Evolutionary conservation across 1,140 invertebrate genomes (phyloP), one percentile per base, ranked within the genome.

Genomic region (Drosophila tsacasi): DNA sequence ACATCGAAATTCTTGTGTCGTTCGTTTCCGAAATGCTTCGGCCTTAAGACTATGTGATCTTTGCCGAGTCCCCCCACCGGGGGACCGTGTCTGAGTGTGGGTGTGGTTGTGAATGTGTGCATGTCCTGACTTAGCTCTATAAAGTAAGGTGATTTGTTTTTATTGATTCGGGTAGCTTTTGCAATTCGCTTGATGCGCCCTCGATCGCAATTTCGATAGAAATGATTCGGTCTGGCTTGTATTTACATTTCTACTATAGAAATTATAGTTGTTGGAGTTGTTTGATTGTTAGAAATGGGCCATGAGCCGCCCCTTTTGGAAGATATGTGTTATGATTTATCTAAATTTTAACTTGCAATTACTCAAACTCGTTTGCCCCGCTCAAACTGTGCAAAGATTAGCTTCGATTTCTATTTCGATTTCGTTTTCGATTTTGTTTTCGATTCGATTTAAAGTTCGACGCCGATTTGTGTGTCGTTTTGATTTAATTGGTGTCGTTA

Each of bases 241-340:
- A 90, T 84, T 90, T 90, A 90, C 81, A 90, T 78, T 66, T 63
- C 46, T 46, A 71, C 27, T 77, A 35, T 71, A 81, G 65, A 81
- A 87, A 83, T 76, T 69, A 86, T 82, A 83, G 35, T 71, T 66
- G 60, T 71, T 66, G 60, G 35, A 59, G 54, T 49, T 32, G 40
- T 60, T 87, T 87, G 84, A 87, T 87, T 87, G 81, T 89, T 89
- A 81, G 69, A 78, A 75, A 55, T 83, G 60, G 76, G 64, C 68
- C 40, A 40, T 44, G 66, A 47, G 47, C 23, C 71, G 42, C 54
- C 65, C 35, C 60, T 66, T 72, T 64, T 83, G 82, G 81, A 89
- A 87, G 84, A 87, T 87, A 87, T 87, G 84, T 87, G 83, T 90
- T 79, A 87, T 87, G 84, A 87, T 84, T 75, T 84, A 78, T 84